phyloP scores from a whole-genome alignment of 2,113 vertebrate species.

The Archilochus colubris region DNA sequence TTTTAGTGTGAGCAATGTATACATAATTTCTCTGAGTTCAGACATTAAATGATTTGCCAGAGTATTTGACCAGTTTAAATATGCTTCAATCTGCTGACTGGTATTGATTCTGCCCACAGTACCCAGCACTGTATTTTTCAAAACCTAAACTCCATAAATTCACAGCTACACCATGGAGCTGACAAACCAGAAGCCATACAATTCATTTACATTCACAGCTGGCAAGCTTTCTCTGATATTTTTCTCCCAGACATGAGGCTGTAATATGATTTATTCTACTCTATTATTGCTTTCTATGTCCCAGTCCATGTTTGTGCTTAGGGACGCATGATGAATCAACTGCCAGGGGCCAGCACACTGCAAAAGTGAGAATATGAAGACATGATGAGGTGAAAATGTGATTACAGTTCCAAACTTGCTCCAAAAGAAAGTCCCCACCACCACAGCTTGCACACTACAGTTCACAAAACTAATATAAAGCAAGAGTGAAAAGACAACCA shows the following conservation, averaged over 20 bases:
- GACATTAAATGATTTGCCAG: not conserved
- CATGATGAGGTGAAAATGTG: slow-evolving; percentile 33
- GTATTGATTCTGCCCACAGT: slow-evolving; percentile 45
- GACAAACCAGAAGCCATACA: slow-evolving; percentile 55
- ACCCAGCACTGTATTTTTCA: slow-evolving; percentile 22
- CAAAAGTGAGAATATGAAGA: slow-evolving; percentile 49
- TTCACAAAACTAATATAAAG: not conserved
- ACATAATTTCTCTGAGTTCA: not conserved
- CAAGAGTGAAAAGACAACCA: not conserved
- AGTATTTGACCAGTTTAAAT: slow-evolving; percentile 14
- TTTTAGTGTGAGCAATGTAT: not conserved
- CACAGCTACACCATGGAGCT: slow-evolving; percentile 13
- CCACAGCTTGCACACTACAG: not conserved
- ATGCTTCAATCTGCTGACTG: not conserved
- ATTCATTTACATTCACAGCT: slow-evolving; percentile 58
- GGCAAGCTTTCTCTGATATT: slow-evolving; percentile 42
- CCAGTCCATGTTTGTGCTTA: slow-evolving; percentile 60
- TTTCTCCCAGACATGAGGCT: slow-evolving; percentile 19
- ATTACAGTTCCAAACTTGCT: slow-evolving; percentile 36
- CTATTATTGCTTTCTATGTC: slow-evolving; percentile 56
- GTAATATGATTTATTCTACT: slow-evolving; percentile 62
- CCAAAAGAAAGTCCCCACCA: slow-evolving; percentile 8
- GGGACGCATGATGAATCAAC: slow-evolving; percentile 52
- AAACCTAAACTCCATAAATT: slow-evolving; percentile 55
- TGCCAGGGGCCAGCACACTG: slow-evolving; percentile 39